Evolutionary conservation across 2,113 vertebrate genomes (phyloP), one percentile per base, ranked within the genome.

Genomic region (Tragulus kanchil): DNA sequence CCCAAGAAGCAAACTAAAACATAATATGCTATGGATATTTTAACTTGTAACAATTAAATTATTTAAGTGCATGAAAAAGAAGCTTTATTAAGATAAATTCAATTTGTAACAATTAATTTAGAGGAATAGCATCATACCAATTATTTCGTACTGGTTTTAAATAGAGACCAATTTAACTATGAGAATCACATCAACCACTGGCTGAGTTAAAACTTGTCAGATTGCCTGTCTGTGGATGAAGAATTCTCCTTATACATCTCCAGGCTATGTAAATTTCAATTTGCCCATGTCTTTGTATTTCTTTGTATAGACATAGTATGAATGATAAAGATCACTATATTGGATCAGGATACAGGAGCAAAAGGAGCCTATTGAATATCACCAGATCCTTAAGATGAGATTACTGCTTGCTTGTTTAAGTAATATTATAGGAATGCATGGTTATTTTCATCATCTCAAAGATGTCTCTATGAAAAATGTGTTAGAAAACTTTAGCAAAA

Each of bases 401-500:
- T 52, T 48, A 59, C 73, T 16, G 54, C 26, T 91, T 89, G 4
- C 42, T 89, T 87, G 0, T 75, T 81, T 45, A 93, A 96, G 36
- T 65, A 73, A 45, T 95, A 65, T 21, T 89, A 23, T 83, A 91
- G 78, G 90, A 87, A 78, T 86, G 56, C 11, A 52, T 84, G 82
- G 8, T 89, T 89, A 65, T 75, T 94, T 92, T 92, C 52, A 36
- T 82, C 56, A 77, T 92, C 26, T 94, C 64, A 67, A 85, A 83
- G 56, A 42, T 50, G 36, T 84, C 21, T 50, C 17, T 17, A 61
- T 94, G 54, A 93, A 87, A 91, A 97, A 96, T 89, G 15, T 88
- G 71, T 88, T 89, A 96, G 85, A 96, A 95, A 96, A 77, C 65
- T 96, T 98, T 52, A 96, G 65, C 96, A 98, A 98, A 93, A 93